A percentile compares a stretch with the other conserved stretches of the same genome.
phyloP scores from a whole-genome alignment of 2,113 vertebrate genomes.

The Macrotus californicus region DNA sequence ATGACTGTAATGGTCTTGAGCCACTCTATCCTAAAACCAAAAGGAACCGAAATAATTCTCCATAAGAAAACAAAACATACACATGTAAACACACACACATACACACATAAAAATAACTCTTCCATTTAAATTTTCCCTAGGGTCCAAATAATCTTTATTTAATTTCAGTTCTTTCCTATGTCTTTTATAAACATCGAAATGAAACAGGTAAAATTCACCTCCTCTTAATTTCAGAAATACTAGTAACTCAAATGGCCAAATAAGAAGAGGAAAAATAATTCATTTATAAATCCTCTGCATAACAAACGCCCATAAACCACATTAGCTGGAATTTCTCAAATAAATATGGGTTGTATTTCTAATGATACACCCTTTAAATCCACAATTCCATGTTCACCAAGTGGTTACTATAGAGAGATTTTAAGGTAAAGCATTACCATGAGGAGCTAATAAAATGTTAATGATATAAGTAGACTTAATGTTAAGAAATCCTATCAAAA shows the following conservation, averaged over 20 bases:
- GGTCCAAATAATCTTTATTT: not conserved
- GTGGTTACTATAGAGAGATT: not conserved
- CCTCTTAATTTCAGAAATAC: not conserved
- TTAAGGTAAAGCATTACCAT: not conserved
- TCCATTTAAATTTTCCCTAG: not conserved
- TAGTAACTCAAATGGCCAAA: not conserved
- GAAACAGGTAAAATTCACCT: not conserved
- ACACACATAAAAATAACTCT: not conserved
- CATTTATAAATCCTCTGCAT: not conserved
- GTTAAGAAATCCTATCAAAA: not conserved
- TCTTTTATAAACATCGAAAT: not conserved
- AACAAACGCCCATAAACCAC: not conserved
- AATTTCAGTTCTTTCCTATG: not conserved
- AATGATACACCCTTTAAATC: not conserved
- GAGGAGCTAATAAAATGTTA: not conserved
- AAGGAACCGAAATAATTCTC: not conserved
- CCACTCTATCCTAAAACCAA: not conserved
- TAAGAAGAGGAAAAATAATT: not conserved
- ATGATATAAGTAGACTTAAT: not conserved
- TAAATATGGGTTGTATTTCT: slow-evolving; percentile 11
- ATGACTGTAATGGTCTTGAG: not conserved
- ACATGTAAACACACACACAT: not conserved
- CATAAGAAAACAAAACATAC: not conserved
- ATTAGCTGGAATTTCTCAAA: not conserved
- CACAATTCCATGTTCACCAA: slow-evolving; percentile 6